Evolutionary conservation across 1,140 invertebrate genomes (phyloP), one percentile per base, ranked within the genome.

Genomic region (Magallana ariakensis): DNA sequence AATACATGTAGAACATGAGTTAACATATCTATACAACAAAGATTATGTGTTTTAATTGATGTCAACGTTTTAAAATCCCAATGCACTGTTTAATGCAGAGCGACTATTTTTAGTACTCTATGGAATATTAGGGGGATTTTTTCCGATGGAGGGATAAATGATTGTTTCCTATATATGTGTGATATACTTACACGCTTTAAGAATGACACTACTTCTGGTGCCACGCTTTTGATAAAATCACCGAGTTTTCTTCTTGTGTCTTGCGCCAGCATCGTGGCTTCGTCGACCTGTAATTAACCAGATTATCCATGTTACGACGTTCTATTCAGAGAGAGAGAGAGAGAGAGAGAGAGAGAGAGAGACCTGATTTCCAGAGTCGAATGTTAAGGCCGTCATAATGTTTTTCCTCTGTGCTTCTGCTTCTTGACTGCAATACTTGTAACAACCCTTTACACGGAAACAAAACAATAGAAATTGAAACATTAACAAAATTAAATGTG

Each of bases 141-240:
- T 46, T 46, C 33, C 33, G 33, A 46, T 46, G 33, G 33, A 46
- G 33, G 33, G 33, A 46, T 46, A 4, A 46, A 46, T 46, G 33
- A 46, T 46, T 5, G 2, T 46, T 46, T 46, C 33, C 2, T 46
- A 5, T 46, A 46, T 46, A 46, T 46, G 33, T 46, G 33, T 46
- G 33, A 46, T 46, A 46, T 13, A 75, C 66, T 46, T 75, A 75
- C 66, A 11, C 22, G 19, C 33, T 75, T 22, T 26, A 75, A 5
- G 15, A 4, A 13, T 26, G 66, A 26, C 66, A 22, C 26, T 11
- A 75, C 11, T 75, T 75, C 66, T 75, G 66, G 19, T 1, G 66
- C 66, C 22, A 75, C 66, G 22, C 66, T 75, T 75, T 26, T 75
- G 22, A 75, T 75, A 26, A 75, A 75, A 19, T 75, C 66, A 33